Base-by-base conservation (phyloP, 1,140 invertebrate species). In the Panulirus ornatus region DNA sequence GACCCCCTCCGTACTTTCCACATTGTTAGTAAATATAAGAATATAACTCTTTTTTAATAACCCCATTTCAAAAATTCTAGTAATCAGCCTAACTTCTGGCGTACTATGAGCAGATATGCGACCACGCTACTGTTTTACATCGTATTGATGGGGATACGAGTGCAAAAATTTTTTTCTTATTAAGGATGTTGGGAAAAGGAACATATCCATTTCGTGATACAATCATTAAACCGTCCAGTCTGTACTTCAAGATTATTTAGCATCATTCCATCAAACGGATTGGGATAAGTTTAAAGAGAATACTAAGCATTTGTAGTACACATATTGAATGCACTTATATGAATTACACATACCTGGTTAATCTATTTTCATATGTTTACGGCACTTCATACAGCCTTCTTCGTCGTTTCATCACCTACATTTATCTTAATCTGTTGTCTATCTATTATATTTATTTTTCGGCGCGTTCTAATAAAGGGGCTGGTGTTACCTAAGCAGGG, bases 71-170 rank as follows among this genome's bases (percentile, higher is more conserved):
- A 1, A 34, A 38, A n/a, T n/a, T 6, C 19, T 34, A 16, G 9
- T 42, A 78, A 78, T 27, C 9, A 19, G 19, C 42, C 16, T 27
- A 30, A 78, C 14, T 6, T 81, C 19, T n/a, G 51, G 78, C 78
- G 78, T 81, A 81, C 47, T 36, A n/a, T 11, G 36, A 16, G 51
- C 79, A 63, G 14, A 19, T 9, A 42, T 42, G 78, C 42, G 78
- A n/a, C 44, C 85, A 79, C 75, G 75, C 51, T 81, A 38, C 34
- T 88, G 85, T 88, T 88, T n/a, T 88, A 88, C 85, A 88, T 81
- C 47, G 27, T 66, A 27, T 14, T 66, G 38, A 2, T 6, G 22
- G 79, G 66, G 44, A 51, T 19, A 44, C 63, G 36, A 8, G 36
- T 27, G n/a, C 71, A 70, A 66, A 83, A 9, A 16, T 1, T 11